Conservation (phyloP, 2,113 vertebrate species). For the Clarias macrocephalus region DNA sequence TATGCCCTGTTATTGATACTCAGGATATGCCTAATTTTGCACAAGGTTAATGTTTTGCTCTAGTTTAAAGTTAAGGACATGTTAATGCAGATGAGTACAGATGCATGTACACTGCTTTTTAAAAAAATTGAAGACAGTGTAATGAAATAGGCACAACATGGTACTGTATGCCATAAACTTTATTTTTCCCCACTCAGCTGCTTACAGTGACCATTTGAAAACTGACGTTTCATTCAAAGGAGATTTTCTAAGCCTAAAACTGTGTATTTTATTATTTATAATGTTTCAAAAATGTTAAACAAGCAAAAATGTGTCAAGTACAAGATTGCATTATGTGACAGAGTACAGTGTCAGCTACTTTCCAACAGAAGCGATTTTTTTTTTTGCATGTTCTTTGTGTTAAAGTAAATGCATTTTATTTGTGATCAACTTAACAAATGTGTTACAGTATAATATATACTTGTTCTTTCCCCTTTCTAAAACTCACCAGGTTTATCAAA, state of each 20-base stretch:
- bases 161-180: neutral
- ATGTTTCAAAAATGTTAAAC: neutral
- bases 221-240: neutral
- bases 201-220: neutral
- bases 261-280: neutral
- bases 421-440: neutral
- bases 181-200: neutral
- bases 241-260: neutral
- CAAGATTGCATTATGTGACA: neutral
- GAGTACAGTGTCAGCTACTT: neutral
- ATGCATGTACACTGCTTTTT: neutral
- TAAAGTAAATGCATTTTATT: neutral
- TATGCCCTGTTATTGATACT: neutral
- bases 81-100: neutral
- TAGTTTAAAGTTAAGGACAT: neutral
- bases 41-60: neutral
- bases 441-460: neutral
- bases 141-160: neutral
- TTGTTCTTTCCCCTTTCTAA: slow-evolving; percentile 33
- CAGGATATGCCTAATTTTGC: neutral
- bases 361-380: neutral
- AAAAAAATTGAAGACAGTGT: neutral
- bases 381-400: neutral
- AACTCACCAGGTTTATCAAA: slow-evolving; percentile 68
- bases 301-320: neutral